These are phyloP conservation scores for Sapayoa aenigma DNA, from an alignment of 2,113 vertebrate species.

Conservation along the genomic window DNA sequence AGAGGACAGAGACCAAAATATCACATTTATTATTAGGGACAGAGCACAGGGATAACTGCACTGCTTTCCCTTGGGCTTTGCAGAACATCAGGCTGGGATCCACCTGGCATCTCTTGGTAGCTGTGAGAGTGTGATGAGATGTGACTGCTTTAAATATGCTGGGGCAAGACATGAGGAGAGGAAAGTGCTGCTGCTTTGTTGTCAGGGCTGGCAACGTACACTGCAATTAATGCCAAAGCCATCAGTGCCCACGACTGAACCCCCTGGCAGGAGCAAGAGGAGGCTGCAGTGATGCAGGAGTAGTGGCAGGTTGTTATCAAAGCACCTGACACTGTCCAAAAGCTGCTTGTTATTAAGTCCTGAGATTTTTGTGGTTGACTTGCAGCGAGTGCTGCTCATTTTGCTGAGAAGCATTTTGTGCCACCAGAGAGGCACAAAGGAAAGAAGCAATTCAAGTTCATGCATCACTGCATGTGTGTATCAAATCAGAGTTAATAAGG, in stretches of 20 bases:
- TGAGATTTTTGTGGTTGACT: background rate
- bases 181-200: background rate
- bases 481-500: background rate
- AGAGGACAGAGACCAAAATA: background rate
- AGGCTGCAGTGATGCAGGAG: background rate
- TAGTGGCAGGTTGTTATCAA: background rate
- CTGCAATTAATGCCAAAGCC: background rate
- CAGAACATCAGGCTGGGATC: background rate
- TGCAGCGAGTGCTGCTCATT: background rate
- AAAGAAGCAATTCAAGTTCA: background rate
- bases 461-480: accelerated
- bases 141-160: accelerated
- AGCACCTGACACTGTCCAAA: background rate
- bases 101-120: background rate
- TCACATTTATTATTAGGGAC: background rate
- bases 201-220: background rate
- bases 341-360: background rate
- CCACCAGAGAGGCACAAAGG: background rate
- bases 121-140: accelerated
- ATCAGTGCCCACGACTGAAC: background rate
- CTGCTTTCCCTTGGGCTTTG: background rate
- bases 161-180: background rate
- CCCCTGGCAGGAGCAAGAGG: background rate
- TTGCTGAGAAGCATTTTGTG: background rate
- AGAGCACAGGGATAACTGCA: background rate